Evolutionary conservation across 2,888 invertebrate genomes (phyloP), one percentile per base, ranked within the genome.

Genomic region (Portevinia maculata): DNA sequence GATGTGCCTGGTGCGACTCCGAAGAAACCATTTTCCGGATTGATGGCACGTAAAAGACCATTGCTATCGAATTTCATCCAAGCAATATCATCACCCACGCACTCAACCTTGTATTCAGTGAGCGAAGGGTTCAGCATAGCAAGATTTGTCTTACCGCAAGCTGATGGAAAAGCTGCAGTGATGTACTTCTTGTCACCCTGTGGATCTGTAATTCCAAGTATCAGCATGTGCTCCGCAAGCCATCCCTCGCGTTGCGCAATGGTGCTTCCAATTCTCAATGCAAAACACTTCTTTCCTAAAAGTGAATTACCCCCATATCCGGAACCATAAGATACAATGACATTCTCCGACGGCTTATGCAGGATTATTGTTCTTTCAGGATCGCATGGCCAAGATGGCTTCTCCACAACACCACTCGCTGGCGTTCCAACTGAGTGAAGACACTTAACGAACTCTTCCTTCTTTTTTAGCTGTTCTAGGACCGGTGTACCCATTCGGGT

Each of bases 171-270:
- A 0, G 99, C 99, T 0, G 99, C 99, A 0, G 97, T 98, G 83
- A 99, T 95, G 92, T 99, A 99, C 52, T 94, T 94, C 90, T 98
- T 98, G 83, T 93, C 94, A 0, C 98, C 98, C 87, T 95, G 92
- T 0, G 97, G 97, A 90, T 97, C 96, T 0, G 99, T 99, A 84
- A 99, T 94, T 52, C 99, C 98, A 85, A 99, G 93, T 88, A 99
- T 99, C 92, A 99, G 92, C 99, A 99, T 99, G 89, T 99, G 99
- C 89, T 99, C 99, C 2, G 99, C 99, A 28, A 99, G 92, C 99
- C 99, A 99, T 21, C 99, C 99, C 90, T 99, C 99, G n/a, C 95
- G 93, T 84, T 94, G 93, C 6, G 98, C 99, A 86, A 99, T 95
- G 21, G 97, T 98, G 1, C 98, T 98, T 0, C 99, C 99, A 84